phyloP scores from a whole-genome alignment of 2,888 invertebrate genomes.

The Clistopyga incitator region DNA sequence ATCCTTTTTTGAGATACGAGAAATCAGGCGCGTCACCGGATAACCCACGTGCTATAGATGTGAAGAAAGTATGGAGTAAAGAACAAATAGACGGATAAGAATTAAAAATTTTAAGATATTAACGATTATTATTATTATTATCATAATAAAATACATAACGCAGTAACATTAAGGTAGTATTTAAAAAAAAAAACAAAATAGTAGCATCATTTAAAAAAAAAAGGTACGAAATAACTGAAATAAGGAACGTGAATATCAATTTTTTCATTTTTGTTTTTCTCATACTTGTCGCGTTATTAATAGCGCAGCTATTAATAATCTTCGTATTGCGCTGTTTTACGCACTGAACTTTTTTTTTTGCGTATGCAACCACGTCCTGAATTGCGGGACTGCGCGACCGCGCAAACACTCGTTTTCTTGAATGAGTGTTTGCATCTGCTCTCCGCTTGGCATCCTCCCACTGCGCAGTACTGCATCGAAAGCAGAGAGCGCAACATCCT shows the following conservation, averaged over 20 bases:
- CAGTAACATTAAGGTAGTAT: too few species aligned
- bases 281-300: neutral
- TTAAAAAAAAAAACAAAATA: too few species aligned
- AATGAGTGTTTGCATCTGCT: conserved; percentile 51
- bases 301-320: conserved; percentile 2
- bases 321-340: neutral
- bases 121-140: conserved; percentile 1
- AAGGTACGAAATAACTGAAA: neutral
- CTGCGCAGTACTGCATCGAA: conserved; percentile 26
- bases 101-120: neutral
- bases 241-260: neutral
- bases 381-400: conserved; percentile 60
- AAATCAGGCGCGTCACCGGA: neutral
- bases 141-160: neutral
- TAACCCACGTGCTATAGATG: neutral
- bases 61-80: neutral
- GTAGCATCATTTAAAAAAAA: neutral
- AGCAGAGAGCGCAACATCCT: conserved; percentile 34
- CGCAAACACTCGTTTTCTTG: conserved; percentile 51
- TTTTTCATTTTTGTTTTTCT: neutral
- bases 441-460: conserved; percentile 52
- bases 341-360: conserved; percentile 49
- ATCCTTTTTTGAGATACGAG: neutral
- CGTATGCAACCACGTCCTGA: conserved; percentile 63
- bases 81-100: neutral